Base-by-base conservation (phyloP, 2,888 invertebrate genomes). In the Netelia melanura region DNA sequence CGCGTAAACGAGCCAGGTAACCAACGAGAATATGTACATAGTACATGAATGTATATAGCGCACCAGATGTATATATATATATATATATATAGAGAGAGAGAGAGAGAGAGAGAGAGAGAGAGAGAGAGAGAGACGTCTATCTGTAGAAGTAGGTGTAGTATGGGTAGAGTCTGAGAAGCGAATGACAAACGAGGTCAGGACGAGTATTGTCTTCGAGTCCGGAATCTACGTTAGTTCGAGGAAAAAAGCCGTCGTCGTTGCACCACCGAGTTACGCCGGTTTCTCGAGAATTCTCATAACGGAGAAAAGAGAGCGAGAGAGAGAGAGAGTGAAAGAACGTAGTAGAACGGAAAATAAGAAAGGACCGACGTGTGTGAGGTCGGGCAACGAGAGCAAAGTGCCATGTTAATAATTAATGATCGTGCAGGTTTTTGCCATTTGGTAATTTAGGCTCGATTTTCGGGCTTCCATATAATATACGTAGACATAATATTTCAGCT, bases 1-100 rank as follows among this genome's bases (percentile, higher is more conserved):
- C 77, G 81, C 84, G 77, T 84, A 81, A 84, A 77, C 77, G 81
- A 67, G 78, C 67, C 44, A 21, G 75, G 65, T 65, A 68, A 72
- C 64, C 67, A 25, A 62, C 44, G 30, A 75, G 70, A 23, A 56
- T 21, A 25, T 58, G 10, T 38, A 52, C 11, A 30, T 52, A 65
- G 25, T 9, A 21, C 64, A 43, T n/a, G 21, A 21, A 21, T 30
- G 21, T 2, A 17, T 72, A 61, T 61, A 21, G 23, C 10, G 5
- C 2, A 14, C 23, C 9, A 23, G 43, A 30, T 5, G 2, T 30
- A 17, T 21, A 38, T 70, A 61, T 67, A 9, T 30, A 30, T 30
- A 30, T 71, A 52, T 52, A 3, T 10, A 52, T 11, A 72, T 23
- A 21, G 21, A 21, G 21, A 21, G 21, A 21, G 21, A 21, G 21